Evolutionary conservation across 2,888 invertebrate genomes (phyloP), one percentile per base, ranked within the genome.

Genomic region (Melanostoma mellinum): DNA sequence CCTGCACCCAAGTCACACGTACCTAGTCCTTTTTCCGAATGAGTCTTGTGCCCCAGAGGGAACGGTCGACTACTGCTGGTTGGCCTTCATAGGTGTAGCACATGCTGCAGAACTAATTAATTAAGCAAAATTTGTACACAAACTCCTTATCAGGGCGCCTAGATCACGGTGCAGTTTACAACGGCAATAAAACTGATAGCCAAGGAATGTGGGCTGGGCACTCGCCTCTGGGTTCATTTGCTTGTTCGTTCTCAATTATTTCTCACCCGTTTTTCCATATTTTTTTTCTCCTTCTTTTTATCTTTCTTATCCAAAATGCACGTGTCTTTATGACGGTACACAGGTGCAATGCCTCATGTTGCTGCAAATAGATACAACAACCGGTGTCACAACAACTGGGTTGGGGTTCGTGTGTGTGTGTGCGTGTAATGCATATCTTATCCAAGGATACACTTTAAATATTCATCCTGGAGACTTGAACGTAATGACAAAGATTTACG

Each of bases 31-130:
- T 42, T 42, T 3, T 8, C 8, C 42, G 8, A 42, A n/a, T 42
- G 6, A 42, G 9, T 9, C 42, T 42, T 9, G 9, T 42, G 42
- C 42, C 42, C 42, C 42, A 42, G 3, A 42, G 42, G 9, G 42
- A 42, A 42, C 42, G 9, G 9, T n/a, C 42, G 8, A 42, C 42
- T 6, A 68, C 33, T 58, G 44, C 38, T 9, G 60, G 52, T 60
- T 32, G 60, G 52, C 38, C 30, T 44, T 40, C 60, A 48, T 58
- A 72, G 73, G 84, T 68, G 69, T 74, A 84, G 71, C 79, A 84
- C 56, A 79, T 84, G 84, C 74, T 79, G 67, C 84, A 72, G 60
- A 44, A 75, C 84, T 84, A 84, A 84, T 84, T 84, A 84, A 84
- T 84, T 84, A 84, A 74, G 60, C 65, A 75, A 69, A 75, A 71